phyloP scores from a whole-genome alignment of 2,888 invertebrate species.

The Ischnus inquisitorius region DNA sequence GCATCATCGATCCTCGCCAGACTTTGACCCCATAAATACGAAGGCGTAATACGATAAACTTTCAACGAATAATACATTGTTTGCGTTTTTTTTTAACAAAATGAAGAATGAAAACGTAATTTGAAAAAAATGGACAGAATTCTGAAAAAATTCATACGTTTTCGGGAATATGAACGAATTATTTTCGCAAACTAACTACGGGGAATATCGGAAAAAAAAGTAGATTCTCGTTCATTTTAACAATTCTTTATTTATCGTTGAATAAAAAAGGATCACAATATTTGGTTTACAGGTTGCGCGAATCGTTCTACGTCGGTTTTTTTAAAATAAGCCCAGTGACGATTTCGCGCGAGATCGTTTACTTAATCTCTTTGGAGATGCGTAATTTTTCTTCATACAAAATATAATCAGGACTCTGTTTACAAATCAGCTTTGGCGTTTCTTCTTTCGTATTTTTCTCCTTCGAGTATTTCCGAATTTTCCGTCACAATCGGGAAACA shows the following conservation, averaged over 20 bases:
- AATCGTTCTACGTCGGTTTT: not conserved
- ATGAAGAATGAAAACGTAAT: too few relatives aligned
- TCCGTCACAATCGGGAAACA: slow-evolving; percentile 9
- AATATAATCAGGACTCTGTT: not conserved
- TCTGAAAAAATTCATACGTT: too few relatives aligned
- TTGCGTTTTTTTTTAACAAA: too few relatives aligned
- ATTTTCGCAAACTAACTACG: not conserved
- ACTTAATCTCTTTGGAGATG: slow-evolving; percentile 18
- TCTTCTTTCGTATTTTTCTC: not conserved
- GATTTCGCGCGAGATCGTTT: slow-evolving; percentile 2
- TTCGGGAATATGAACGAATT: too few relatives aligned
- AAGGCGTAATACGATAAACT: too few relatives aligned
- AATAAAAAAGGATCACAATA: slow-evolving; percentile 43
- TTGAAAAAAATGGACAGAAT: too few relatives aligned
- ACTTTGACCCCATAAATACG: too few relatives aligned
- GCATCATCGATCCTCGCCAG: too few relatives aligned
- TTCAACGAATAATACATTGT: too few relatives aligned
- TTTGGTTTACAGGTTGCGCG: not conserved
- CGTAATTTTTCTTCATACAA: not conserved
- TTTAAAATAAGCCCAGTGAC: not conserved
- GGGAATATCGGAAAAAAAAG: not conserved
- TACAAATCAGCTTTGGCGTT: not conserved
- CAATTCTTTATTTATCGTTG: slow-evolving; percentile 37
- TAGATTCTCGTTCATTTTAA: not conserved
- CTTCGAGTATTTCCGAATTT: slow-evolving; percentile 4